Evolutionary conservation across 1,140 invertebrate species (phyloP), one percentile per base, ranked within the genome.

Genomic region (Drosophila triauraria): DNA sequence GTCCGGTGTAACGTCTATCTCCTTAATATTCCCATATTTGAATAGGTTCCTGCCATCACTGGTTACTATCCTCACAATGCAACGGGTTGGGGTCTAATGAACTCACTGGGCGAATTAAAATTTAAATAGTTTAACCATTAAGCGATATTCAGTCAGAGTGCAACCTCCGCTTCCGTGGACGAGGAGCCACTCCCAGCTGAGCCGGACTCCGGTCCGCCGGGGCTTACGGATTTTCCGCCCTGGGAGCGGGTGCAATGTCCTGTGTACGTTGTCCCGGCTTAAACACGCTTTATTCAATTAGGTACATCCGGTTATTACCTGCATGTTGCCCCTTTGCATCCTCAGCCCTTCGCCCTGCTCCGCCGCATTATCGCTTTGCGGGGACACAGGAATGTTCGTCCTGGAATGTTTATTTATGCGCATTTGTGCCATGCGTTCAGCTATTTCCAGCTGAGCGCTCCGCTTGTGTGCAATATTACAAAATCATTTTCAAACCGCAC

Each of bases 261-360:
- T 74, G 77, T 77, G 64, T 57, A 63, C 72, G 70, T 54, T 78
- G 62, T 90, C 75, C 69, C 62, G 72, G 71, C 81, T 88, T 72
- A 60, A 80, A 80, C 59, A 78, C 85, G 86, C 78, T 90, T 87
- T 90, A 90, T 90, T 90, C 85, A 90, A 90, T 90, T 90, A 90
- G 85, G 78, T 77, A 82, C 82, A 90, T 90, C 86, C 82, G 85
- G 83, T 90, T 90, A 90, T 90, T 90, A 90, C 85, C 85, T 90
- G 85, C 78, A 80, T 75, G 61, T 25, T 46, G 50, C 56, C 63
- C 20, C 8, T 30, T 25, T 30, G 48, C 20, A 38, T 38, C 12
- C 35, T 4, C 12, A 13, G 3, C 7, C 17, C 1, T 0, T 54
- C 17, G 7, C 7, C 35, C 20, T n/a, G 35, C 13, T n/a, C 35